These are phyloP conservation scores for Lasioglossum pauxillum DNA, from an alignment of 2,888 invertebrate species.

Conservation along the genomic window DNA sequence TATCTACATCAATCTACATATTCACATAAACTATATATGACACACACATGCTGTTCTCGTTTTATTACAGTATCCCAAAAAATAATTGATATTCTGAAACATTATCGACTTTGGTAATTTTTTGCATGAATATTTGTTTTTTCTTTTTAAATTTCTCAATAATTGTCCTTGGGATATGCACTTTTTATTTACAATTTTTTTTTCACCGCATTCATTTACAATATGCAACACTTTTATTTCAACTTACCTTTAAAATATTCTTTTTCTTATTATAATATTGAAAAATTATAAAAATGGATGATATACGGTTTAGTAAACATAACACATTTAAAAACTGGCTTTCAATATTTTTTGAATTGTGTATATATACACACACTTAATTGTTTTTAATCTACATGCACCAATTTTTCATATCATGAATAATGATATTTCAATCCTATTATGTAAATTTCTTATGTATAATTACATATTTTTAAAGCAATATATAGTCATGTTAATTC, in stretches of 20 bases:
- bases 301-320: slow-evolving; percentile 16
- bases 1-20: neutral
- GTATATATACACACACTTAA: neutral
- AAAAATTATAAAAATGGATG: slow-evolving; percentile 28
- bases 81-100: slow-evolving; percentile 27
- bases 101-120: slow-evolving; percentile 11
- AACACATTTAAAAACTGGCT: neutral
- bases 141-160: neutral
- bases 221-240: slow-evolving; percentile 28
- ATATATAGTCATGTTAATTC: neutral
- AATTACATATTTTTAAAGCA: slow-evolving; percentile 24
- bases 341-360: slow-evolving; percentile 15
- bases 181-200: slow-evolving; percentile 16
- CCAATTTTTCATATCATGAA: neutral
- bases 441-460: slow-evolving; percentile 9
- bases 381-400: slow-evolving; percentile 6
- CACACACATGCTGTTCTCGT: slow-evolving; percentile 8
- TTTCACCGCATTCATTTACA: slow-evolving; percentile 15
- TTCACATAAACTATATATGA: neutral
- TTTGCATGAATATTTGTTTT: slow-evolving; percentile 8
- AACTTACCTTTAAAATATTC: slow-evolving; percentile 46
- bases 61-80: slow-evolving; percentile 14
- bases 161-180: neutral
- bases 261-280: slow-evolving; percentile 8
- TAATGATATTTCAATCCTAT: slow-evolving; percentile 6